Percentiles rank a stretch among this genome's conserved stretches.
Conservation (phyloP, 2,113 vertebrate genomes). For the Plecturocebus donacophilus region DNA sequence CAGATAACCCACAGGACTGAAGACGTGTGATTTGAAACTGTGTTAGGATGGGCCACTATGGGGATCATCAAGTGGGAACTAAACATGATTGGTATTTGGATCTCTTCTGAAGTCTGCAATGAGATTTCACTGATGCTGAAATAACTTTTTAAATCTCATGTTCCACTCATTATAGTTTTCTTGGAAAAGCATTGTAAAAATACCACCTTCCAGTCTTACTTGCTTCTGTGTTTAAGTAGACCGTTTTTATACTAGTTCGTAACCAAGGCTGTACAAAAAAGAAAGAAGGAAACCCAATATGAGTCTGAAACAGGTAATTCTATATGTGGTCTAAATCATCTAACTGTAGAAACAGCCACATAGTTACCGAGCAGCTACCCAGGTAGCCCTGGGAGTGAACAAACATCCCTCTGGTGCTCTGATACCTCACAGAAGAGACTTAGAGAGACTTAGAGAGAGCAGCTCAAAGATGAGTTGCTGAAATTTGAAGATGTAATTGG, state of each 20-base stretch:
- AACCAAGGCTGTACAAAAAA: neutral
- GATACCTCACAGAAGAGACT: accelerated
- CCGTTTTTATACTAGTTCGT: neutral
- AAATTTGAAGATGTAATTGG: neutral
- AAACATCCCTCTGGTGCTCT: neutral
- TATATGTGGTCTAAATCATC: neutral
- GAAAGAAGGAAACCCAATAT: neutral
- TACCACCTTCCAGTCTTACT: neutral
- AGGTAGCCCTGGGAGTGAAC: neutral
- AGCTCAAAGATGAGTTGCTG: neutral
- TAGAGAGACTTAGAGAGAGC: neutral
- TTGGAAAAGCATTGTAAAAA: conserved; percentile 12
- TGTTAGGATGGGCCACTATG: neutral
- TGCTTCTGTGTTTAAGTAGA: neutral
- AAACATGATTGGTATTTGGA: neutral
- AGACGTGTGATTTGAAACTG: neutral
- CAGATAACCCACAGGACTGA: neutral
- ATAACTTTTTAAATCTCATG: neutral
- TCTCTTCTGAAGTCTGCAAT: conserved; percentile 30
- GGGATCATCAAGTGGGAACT: neutral
- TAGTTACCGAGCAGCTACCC: neutral
- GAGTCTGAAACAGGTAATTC: neutral
- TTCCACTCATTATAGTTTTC: conserved; percentile 21
- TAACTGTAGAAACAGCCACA: neutral
- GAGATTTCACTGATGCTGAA: neutral